Conservation (phyloP, 2,888 invertebrate species). For the Tinea pellionella region DNA sequence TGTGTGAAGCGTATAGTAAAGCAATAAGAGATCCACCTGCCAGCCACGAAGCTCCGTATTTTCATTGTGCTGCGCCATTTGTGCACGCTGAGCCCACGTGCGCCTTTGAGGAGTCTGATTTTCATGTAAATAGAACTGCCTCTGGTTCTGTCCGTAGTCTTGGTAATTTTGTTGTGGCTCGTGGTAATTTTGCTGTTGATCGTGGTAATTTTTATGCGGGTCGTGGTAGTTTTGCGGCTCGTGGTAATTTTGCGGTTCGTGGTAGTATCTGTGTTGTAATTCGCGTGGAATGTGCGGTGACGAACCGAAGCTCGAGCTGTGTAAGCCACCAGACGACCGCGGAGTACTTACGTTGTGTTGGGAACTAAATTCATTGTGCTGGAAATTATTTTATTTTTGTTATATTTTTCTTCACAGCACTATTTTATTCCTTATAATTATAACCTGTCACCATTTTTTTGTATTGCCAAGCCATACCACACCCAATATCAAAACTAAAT, state of each 20-base stretch:
- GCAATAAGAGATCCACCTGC: conserved; percentile 38
- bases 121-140: conserved; percentile 84
- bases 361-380: conserved; percentile 68
- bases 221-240: conserved; percentile 21
- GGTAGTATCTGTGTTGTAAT: conserved; percentile 20
- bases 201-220: conserved; percentile 26
- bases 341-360: conserved; percentile 61
- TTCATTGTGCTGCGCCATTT: conserved; percentile 69
- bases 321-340: conserved; percentile 17
- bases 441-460: neutral
- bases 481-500: no score
- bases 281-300: conserved; percentile 58
- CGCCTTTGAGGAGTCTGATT: conserved; percentile 69
- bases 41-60: conserved; percentile 65
- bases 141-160: conserved; percentile 43
- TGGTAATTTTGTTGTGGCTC: neutral
- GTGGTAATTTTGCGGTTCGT: conserved; percentile 17
- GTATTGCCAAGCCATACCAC: no score
- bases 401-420: neutral
- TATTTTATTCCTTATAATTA: neutral
- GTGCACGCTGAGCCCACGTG: conserved; percentile 75
- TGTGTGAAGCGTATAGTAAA: neutral
- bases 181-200: conserved; percentile 21
- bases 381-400: conserved; percentile 25
- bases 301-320: conserved; percentile 49